These are phyloP conservation scores for Ips nitidus DNA, from an alignment of 1,140 invertebrate genomes.

Conservation along the genomic window DNA sequence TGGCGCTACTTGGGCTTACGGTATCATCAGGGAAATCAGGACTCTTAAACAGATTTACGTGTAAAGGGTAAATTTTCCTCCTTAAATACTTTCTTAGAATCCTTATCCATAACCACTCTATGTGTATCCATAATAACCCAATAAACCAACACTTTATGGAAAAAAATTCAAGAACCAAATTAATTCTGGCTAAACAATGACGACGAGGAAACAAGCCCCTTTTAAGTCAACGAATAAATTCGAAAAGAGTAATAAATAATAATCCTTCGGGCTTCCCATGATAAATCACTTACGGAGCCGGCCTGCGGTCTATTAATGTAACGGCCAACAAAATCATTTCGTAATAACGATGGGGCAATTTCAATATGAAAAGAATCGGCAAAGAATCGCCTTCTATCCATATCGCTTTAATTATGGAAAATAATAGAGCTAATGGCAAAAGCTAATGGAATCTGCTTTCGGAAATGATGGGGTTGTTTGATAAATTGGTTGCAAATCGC, in stretches of 20 bases:
- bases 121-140: too few species aligned
- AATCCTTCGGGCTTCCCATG: slow-evolving; percentile 26
- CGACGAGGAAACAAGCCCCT: slow-evolving; percentile 27
- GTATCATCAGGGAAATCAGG: too few species aligned
- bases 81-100: too few species aligned
- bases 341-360: slow-evolving; percentile 38
- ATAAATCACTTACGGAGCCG: slow-evolving; percentile 32
- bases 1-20: too few species aligned
- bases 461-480: slow-evolving; percentile 11
- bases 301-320: slow-evolving; percentile 33
- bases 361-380: slow-evolving; percentile 45
- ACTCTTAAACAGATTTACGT: too few species aligned
- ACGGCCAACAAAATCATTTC: slow-evolving; percentile 31
- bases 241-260: slow-evolving; percentile 38
- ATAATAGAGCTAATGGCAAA: slow-evolving; percentile 42
- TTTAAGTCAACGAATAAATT: slow-evolving; percentile 37
- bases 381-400: slow-evolving; percentile 26
- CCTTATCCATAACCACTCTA: too few species aligned
- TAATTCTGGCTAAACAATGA: slow-evolving; percentile 23
- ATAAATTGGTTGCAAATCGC: slow-evolving; percentile 13
- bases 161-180: slow-evolving; percentile 20
- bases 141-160: not conserved
- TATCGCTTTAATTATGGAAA: slow-evolving; percentile 44
- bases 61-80: too few species aligned
- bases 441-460: slow-evolving; percentile 30